Conservation (phyloP, 2,888 invertebrate species). For the Caenorhabditis becei region DNA sequence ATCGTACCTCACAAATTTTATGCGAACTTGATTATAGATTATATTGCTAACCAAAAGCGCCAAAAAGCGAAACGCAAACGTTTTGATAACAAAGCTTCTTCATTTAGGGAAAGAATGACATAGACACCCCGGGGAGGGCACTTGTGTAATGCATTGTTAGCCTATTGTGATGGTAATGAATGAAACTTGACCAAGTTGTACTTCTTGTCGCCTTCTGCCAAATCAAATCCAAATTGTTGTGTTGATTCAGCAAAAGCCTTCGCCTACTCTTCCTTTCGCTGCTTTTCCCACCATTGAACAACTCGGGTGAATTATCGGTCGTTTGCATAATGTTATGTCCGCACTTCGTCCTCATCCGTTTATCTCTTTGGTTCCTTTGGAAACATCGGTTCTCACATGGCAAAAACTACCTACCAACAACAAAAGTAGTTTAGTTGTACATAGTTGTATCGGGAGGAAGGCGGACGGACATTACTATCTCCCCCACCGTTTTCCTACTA, state of each 20-base stretch:
- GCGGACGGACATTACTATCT: neutral
- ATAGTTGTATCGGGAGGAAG: conserved; percentile 1
- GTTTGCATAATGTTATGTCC: conserved; percentile 54
- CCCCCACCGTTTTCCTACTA: neutral
- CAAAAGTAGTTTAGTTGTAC: conserved; percentile 8
- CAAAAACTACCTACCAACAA: conserved; percentile 11
- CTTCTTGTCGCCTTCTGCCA: neutral
- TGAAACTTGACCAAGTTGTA: conserved; percentile 5
- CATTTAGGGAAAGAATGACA: neutral
- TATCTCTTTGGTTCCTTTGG: too few species aligned
- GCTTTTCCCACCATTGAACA: conserved; percentile 27
- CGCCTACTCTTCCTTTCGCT: conserved; percentile 33
- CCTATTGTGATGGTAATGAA: conserved; percentile 16
- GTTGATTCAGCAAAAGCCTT: too few species aligned
- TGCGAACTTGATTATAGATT: conserved; percentile 45
- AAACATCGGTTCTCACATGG: conserved; percentile 44
- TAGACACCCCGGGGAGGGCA: neutral
- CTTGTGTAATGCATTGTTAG: conserved; percentile 47
- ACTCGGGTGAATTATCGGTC: conserved; percentile 53
- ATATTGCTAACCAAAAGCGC: neutral
- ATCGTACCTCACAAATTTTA: conserved; percentile 22
- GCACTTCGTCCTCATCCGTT: conserved; percentile 29
- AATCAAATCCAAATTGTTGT: conserved; percentile 9
- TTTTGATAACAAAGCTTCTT: conserved; percentile 52
- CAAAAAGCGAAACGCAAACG: conserved; percentile 3